Evolutionary conservation across 2,888 invertebrate genomes (phyloP).

Genomic region (Synergus laeviventris): DNA sequence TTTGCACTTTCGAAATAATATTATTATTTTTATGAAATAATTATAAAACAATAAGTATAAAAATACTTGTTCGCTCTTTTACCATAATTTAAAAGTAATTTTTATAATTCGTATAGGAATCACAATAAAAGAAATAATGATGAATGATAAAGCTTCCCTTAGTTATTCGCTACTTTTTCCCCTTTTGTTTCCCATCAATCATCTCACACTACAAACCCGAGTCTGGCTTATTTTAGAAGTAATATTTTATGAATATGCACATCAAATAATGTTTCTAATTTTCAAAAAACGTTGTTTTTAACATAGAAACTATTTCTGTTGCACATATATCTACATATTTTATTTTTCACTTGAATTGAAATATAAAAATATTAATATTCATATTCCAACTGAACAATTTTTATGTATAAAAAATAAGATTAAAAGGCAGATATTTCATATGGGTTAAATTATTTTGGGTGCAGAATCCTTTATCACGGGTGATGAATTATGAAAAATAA

Average conservation of each 20-base stretch:
- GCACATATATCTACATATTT: background rate
- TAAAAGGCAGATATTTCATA: background rate
- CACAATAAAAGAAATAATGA: conserved; percentile 27
- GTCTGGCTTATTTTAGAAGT: background rate
- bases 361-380: too few species aligned
- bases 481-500: background rate
- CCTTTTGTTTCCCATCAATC: background rate
- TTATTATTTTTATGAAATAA: too few species aligned
- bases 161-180: conserved; percentile 7
- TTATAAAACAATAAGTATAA: background rate
- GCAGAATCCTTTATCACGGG: background rate
- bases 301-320: too few species aligned
- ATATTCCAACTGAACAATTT: background rate
- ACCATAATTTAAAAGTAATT: background rate
- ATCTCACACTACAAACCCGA: background rate
- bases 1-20: background rate
- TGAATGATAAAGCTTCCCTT: conserved; percentile 11
- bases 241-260: background rate
- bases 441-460: background rate
- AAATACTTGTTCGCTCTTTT: background rate
- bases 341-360: background rate
- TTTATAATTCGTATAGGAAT: background rate
- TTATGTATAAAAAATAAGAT: background rate
- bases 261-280: background rate
- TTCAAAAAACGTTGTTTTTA: too few species aligned